phyloP scores from a whole-genome alignment of 2,888 invertebrate genomes.

The Drosophila recens region DNA sequence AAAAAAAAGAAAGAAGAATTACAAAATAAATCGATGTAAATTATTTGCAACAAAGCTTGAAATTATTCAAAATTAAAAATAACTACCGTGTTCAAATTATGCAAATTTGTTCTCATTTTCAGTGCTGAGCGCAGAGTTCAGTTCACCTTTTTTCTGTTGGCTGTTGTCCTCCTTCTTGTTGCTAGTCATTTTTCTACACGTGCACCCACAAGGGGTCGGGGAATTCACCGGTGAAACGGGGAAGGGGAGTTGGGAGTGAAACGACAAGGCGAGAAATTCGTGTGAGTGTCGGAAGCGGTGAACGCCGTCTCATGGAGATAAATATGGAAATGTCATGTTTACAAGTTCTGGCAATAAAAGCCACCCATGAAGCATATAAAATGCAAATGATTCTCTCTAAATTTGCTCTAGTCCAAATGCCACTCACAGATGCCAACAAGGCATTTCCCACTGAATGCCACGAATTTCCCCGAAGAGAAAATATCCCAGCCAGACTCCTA shows the following conservation, averaged over 20 bases:
- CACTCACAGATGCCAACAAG: constrained; percentile 24
- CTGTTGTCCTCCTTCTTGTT: constrained; percentile 36
- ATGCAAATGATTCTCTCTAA: constrained; percentile 53
- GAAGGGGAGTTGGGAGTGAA: constrained; percentile 5
- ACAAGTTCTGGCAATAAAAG: constrained; percentile 71
- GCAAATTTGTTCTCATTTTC: constrained; percentile 59
- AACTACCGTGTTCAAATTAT: constrained; percentile 66
- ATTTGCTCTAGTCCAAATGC: constrained; percentile 24
- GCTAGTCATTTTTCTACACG: constrained; percentile 53
- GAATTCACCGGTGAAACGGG: too few species aligned
- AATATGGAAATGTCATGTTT: constrained; percentile 78
- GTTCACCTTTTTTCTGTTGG: constrained; percentile 57
- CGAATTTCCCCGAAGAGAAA: constrained; percentile 52
- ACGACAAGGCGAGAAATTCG: constrained; percentile 20
- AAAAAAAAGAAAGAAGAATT: constrained; percentile 20
- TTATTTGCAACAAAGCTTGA: constrained; percentile 67
- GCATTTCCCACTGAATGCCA: constrained; percentile 18
- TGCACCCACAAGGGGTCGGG: constrained; percentile 26
- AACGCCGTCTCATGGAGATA: constrained; percentile 56
- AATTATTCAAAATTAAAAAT: constrained; percentile 73
- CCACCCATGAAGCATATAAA: constrained; percentile 58
- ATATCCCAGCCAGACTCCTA: constrained; percentile 23
- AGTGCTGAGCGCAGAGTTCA: constrained; percentile 37
- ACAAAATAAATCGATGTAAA: constrained; percentile 67
- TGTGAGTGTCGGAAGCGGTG: constrained; percentile 9